Conservation (phyloP, 2,113 vertebrate genomes). For the Sinosuthora webbiana region DNA sequence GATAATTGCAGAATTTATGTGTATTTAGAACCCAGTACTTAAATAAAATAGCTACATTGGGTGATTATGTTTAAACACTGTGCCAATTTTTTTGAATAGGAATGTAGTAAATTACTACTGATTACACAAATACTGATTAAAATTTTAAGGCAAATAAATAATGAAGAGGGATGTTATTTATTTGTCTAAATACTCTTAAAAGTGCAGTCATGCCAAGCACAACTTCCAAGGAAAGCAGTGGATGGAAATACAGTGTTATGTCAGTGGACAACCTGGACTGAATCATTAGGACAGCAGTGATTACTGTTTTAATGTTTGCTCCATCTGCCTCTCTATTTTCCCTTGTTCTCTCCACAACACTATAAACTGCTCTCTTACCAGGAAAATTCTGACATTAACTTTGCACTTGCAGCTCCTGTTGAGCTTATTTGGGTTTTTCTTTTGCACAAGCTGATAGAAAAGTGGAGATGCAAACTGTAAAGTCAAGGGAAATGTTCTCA, state of each 20-base stretch:
- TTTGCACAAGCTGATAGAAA: background rate
- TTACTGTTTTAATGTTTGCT: background rate
- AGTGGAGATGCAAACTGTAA: background rate
- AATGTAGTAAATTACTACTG: constrained; percentile 55
- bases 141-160: constrained; percentile 69
- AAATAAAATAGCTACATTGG: constrained; percentile 17
- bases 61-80: constrained; percentile 37
- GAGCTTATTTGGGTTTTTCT: background rate
- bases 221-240: constrained; percentile 56
- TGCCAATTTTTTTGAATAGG: constrained; percentile 55
- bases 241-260: constrained; percentile 27
- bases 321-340: background rate
- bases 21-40: constrained; percentile 47
- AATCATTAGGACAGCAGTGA: background rate
- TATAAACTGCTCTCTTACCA: background rate
- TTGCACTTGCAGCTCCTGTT: background rate
- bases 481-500: background rate
- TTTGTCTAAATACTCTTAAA: constrained; percentile 61
- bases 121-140: constrained; percentile 71
- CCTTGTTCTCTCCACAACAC: background rate
- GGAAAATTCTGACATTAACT: background rate
- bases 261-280: background rate
- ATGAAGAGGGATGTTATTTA: constrained; percentile 62
- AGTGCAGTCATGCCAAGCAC: constrained; percentile 54
- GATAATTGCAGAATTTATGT: constrained; percentile 61